Base-by-base conservation (phyloP, 2,888 invertebrate species). In the Sinopyrophorus schimmeli region DNA sequence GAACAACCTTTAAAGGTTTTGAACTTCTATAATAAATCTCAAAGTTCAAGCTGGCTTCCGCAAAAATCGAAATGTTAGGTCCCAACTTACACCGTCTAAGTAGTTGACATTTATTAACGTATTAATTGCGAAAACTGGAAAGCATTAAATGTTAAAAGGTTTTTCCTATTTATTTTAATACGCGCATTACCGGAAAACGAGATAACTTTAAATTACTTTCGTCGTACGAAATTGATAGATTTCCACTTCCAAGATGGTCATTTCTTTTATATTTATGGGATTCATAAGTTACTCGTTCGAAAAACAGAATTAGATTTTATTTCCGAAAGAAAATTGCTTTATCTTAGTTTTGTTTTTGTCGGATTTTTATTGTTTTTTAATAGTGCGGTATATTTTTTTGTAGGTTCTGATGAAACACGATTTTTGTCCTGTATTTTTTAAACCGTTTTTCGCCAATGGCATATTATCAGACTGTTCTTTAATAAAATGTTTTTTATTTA, bases 1-100 rank as follows among this genome's bases (percentile, higher is more conserved):
- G n/a, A n/a, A n/a, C 43, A 43, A 43, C 43, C 43, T 43, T 43
- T 43, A 43, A 43, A 43, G 43, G 43, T 43, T 43, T 14, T 27
- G 34, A 43, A 43, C 43, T 43, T 43, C 27, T 12, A n/a, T 27
- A 43, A 34, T 43, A 43, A 43, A 43, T 43, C 43, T 43, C 18
- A 43, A 42, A 43, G 43, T 43, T 43, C 43, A 43, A 34, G 35
- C 15, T 27, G 17, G 18, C 10, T 9, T 18, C 11, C 1, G 26
- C 35, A 27, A 43, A 16, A 43, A 21, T 34, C 18, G 27, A 43
- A 43, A 43, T 43, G 43, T 35, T 35, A 43, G 30, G 18, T 15
- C 14, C 17, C 7, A 12, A 30, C 30, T 23, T 32, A n/a, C n/a
- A n/a, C n/a, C n/a, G n/a, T n/a, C n/a, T n/a, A n/a, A n/a, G n/a